Conservation (phyloP, 2,797 vertebrate species). For the Galagoides demidoff region DNA sequence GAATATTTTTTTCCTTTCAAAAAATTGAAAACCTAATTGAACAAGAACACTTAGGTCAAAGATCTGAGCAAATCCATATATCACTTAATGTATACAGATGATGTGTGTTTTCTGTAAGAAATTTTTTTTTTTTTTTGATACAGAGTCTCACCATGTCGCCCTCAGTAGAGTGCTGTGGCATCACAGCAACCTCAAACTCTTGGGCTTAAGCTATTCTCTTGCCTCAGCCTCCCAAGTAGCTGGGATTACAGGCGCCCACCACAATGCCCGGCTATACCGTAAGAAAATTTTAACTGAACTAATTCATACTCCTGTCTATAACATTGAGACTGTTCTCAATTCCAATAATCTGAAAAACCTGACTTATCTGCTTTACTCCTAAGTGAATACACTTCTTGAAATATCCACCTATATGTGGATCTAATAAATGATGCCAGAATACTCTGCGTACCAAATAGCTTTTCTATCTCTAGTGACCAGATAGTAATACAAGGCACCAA, state of each 20-base stretch:
- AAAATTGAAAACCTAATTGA: slow-evolving; percentile 24
- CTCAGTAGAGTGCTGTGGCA: too few species aligned
- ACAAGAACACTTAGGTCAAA: slow-evolving; percentile 38
- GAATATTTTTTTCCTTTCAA: slow-evolving; percentile 1
- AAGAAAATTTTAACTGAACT: slow-evolving; percentile 26
- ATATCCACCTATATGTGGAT: neutral
- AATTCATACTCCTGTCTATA: neutral
- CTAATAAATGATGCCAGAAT: neutral
- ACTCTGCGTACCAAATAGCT: neutral
- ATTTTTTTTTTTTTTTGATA: too few species aligned
- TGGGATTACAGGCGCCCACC: too few species aligned
- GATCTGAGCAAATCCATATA: slow-evolving; percentile 37
- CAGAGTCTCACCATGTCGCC: too few species aligned
- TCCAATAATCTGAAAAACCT: neutral
- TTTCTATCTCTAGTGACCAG: neutral
- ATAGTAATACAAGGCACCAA: neutral
- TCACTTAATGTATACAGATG: neutral
- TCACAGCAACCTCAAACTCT: too few species aligned
- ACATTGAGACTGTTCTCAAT: neutral
- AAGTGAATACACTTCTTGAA: neutral
- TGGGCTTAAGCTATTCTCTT: too few species aligned
- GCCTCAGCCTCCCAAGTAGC: too few species aligned
- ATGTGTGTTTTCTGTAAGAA: neutral
- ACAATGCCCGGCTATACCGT: too few species aligned
- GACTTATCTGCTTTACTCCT: neutral